Evolutionary conservation across 2,888 invertebrate species (phyloP).

Genomic region (Pandemis cinnamomeana): DNA sequence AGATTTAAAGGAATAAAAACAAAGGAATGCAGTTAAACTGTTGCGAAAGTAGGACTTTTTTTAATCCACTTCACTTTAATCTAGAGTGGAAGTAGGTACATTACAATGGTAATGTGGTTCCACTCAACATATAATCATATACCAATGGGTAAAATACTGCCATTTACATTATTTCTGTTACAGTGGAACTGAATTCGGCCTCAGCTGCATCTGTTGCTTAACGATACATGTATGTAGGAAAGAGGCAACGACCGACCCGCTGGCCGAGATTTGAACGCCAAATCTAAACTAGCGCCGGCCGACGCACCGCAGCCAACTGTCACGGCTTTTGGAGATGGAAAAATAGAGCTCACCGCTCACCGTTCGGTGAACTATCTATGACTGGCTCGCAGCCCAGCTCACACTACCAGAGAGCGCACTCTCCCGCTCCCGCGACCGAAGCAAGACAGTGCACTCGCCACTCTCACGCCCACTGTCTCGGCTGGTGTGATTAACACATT

Average conservation of each 20-base stretch:
- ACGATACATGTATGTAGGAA: conserved; percentile 12
- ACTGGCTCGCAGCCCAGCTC: background rate
- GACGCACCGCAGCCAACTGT: conserved; percentile 20
- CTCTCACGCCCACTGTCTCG: background rate
- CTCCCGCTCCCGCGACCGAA: background rate
- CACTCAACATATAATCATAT: too few species aligned
- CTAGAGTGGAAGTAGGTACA: too few species aligned
- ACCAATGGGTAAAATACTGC: too few species aligned
- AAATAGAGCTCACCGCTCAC: background rate
- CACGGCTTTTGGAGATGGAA: conserved; percentile 8
- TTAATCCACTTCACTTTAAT: too few species aligned
- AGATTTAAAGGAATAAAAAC: too few species aligned
- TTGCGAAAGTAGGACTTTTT: too few species aligned
- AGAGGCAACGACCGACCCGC: conserved; percentile 72
- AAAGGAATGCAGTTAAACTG: too few species aligned
- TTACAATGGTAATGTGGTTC: too few species aligned
- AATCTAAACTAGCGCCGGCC: conserved; percentile 45
- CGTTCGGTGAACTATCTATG: background rate
- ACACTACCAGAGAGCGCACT: background rate
- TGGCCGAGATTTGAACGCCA: conserved; percentile 68
- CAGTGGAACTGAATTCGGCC: background rate
- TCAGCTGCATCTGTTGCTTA: conserved; percentile 8
- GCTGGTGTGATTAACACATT: background rate
- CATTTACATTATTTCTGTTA: too few species aligned
- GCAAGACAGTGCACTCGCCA: background rate